Percentiles rank a stretch among this genome's conserved stretches.
Evolutionary conservation across 1,140 invertebrate genomes (phyloP).

Genomic region (Drosophila yakuba): DNA sequence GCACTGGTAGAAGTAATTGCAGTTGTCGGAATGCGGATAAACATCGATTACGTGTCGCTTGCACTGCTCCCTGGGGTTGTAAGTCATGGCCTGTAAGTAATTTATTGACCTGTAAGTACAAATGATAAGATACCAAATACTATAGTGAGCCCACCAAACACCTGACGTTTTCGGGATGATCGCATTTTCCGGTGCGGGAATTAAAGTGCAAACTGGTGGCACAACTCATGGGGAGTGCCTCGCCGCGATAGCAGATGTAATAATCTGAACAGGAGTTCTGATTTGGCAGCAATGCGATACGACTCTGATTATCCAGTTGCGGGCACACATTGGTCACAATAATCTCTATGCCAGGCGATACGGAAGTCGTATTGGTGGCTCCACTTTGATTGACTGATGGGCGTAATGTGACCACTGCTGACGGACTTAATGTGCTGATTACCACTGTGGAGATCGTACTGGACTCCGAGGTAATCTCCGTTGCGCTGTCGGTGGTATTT

Average conservation of each 20-base stretch:
- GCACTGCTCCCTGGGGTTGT: slow-evolving; percentile 66
- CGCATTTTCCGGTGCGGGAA: slow-evolving; percentile 64
- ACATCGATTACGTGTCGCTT: slow-evolving; percentile 60
- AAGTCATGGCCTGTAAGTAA: slow-evolving; percentile 34
- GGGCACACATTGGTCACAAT: slow-evolving; percentile 56
- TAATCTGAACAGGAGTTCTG: slow-evolving; percentile 74
- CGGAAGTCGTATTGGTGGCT: background rate
- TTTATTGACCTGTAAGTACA: background rate
- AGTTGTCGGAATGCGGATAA: slow-evolving; percentile 75
- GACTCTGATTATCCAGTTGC: slow-evolving; percentile 47
- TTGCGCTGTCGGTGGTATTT: background rate
- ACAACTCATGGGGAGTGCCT: slow-evolving; percentile 61
- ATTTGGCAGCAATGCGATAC: slow-evolving; percentile 63
- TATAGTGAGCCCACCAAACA: slow-evolving; percentile 56
- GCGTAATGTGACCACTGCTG: background rate
- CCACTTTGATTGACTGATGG: background rate
- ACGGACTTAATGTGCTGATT: slow-evolving; percentile 5
- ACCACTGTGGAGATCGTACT: background rate
- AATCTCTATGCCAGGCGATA: slow-evolving; percentile 9
- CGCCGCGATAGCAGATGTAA: slow-evolving; percentile 75
- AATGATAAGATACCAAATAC: background rate
- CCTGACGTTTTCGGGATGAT: slow-evolving; percentile 67
- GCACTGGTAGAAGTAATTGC: slow-evolving; percentile 79
- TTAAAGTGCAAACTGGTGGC: slow-evolving; percentile 73
- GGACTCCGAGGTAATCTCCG: background rate